Evolutionary conservation across 2,888 invertebrate genomes (phyloP), one percentile per base, ranked within the genome.

Genomic region (Glyphotaelius pellucidus): DNA sequence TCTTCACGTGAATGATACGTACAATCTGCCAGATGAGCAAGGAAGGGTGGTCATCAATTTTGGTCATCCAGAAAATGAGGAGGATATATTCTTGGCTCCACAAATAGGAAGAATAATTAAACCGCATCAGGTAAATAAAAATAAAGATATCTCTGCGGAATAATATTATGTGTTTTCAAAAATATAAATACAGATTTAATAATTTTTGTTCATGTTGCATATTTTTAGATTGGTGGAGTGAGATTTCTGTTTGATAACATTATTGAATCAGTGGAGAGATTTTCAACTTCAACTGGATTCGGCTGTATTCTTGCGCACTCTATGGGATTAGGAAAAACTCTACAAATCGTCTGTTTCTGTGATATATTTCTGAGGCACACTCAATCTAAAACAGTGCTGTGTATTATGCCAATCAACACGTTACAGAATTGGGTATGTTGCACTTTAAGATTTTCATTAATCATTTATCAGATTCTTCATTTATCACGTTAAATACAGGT

Each of bases 281-380:
- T 98, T 95, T 98, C 98, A 91, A 98, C 97, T 30, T 98, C 98
- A 0, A 97, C 97, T 3, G 99, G 99, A 19, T 99, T 99, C 95
- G 99, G 99, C 25, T 99, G 99, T 95, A 99, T 99, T 94, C 96
- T 99, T 90, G 99, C 99, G 0, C 99, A 99, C 96, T 99, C 99
- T 85, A 99, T 99, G 99, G 99, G 99, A 2, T 96, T 99, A 47
- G 99, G 99, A n/a, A 99, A 99, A 96, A 99, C 99, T 0, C 96
- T 99, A 92, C 99, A 98, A 96, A 98, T 99, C 91, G 98, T 99
- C 91, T 98, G 99, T 93, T 99, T 99, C 96, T 98, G 98, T 94
- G 99, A 99, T 95, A 98, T 99, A 94, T 99, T 99, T 95, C 96
- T 99, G 94, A 96, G 99, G 90, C 98, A 99, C 95, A 99, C 99